Percentiles rank a stretch among this genome's conserved stretches.
Conservation (phyloP, 2,888 invertebrate species). For the Andrena flavipes region DNA sequence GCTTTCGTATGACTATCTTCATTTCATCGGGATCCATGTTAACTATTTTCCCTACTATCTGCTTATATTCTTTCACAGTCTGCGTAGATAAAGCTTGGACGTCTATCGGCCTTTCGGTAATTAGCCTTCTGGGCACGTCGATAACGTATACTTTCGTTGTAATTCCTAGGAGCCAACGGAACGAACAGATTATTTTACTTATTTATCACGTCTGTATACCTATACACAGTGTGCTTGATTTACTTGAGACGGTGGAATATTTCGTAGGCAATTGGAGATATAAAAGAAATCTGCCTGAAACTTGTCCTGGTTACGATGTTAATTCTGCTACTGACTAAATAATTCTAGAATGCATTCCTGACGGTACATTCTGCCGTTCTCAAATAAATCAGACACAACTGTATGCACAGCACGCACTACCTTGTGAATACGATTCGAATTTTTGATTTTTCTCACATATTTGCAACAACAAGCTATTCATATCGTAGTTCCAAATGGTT, state of each 20-base stretch:
- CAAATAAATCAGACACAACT: no score
- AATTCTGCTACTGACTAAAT: no score
- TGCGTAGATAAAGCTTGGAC: conserved; percentile 87
- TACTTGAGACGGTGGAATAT: no score
- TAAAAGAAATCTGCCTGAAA: no score
- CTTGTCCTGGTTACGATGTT: no score
- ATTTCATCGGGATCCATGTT: conserved; percentile 84
- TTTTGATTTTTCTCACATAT: conserved; percentile 87
- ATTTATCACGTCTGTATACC: not conserved
- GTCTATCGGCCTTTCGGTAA: conserved; percentile 87
- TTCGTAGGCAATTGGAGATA: no score
- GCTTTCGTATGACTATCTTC: conserved; percentile 85
- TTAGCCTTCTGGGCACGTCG: conserved; percentile 87
- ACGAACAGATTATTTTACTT: not conserved
- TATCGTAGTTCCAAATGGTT: conserved; percentile 61
- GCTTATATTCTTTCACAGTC: conserved; percentile 87
- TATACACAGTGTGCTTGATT: not conserved
- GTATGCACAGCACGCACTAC: conserved; percentile 84
- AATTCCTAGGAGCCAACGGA: conserved; percentile 83
- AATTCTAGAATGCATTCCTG: no score
- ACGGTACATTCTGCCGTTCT: no score
- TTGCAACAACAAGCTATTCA: conserved; percentile 89
- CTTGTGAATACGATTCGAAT: conserved; percentile 88
- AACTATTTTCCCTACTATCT: conserved; percentile 86
- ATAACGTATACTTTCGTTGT: conserved; percentile 88